phyloP scores from a whole-genome alignment of 2,888 invertebrate species.

The Ochropacha duplaris region DNA sequence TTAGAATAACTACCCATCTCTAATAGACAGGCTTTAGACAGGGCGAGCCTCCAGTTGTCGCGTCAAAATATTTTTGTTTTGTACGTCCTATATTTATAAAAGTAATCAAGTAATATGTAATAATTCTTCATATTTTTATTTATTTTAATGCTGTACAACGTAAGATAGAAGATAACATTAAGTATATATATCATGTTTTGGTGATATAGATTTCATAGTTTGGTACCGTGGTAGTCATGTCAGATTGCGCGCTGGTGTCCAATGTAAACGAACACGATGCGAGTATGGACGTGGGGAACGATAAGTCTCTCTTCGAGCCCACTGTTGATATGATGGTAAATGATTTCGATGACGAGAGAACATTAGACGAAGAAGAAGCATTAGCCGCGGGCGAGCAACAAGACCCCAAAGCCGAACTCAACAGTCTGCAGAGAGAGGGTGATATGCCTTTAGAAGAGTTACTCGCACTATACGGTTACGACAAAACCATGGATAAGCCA shows the following conservation, averaged over 20 bases:
- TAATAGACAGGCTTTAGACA: too few species aligned
- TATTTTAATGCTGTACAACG: slow-evolving; percentile 40
- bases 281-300: slow-evolving; percentile 81
- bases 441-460: slow-evolving; percentile 98
- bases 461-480: slow-evolving; percentile 93
- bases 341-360: slow-evolving; percentile 98
- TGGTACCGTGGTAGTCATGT: slow-evolving; percentile 74
- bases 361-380: slow-evolving; percentile 98
- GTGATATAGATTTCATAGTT: slow-evolving; percentile 55
- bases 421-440: slow-evolving; percentile 94
- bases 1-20: too few species aligned
- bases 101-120: slow-evolving; percentile 50
- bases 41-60: slow-evolving; percentile 38
- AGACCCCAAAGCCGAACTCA: slow-evolving; percentile 94
- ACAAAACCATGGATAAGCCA: slow-evolving; percentile 74
- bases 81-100: slow-evolving; percentile 48
- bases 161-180: slow-evolving; percentile 35
- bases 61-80: slow-evolving; percentile 82
- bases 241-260: slow-evolving; percentile 81
- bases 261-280: slow-evolving; percentile 81
- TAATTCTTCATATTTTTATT: slow-evolving; percentile 54
- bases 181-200: slow-evolving; percentile 57
- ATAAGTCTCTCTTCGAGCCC: slow-evolving; percentile 91
- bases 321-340: slow-evolving; percentile 98
- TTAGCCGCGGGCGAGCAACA: slow-evolving; percentile 92